These are phyloP conservation scores for Xenopus petersii DNA, from an alignment of 2,797 vertebrate genomes.

Conservation along the genomic window DNA sequence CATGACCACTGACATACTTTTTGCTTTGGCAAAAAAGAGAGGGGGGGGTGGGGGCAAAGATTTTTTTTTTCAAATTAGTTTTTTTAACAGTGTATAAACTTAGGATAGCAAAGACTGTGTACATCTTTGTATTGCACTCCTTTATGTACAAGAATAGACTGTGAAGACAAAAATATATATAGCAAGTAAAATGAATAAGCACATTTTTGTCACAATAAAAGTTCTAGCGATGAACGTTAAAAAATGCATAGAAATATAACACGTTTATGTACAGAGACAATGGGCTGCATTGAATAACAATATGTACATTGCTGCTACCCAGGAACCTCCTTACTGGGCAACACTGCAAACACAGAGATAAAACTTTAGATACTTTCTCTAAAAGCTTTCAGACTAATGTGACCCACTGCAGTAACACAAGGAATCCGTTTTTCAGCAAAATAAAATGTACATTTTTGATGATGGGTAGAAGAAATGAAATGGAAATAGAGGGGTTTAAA, in stretches of 20 bases:
- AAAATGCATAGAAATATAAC: slow-evolving; percentile 77
- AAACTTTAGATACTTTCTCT: neutral
- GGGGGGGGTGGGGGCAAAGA: neutral
- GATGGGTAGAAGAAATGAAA: neutral
- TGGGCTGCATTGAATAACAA: slow-evolving; percentile 60
- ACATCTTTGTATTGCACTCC: slow-evolving; percentile 93
- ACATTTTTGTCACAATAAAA: slow-evolving; percentile 66
- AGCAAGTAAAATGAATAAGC: slow-evolving; percentile 62
- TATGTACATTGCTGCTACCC: slow-evolving; percentile 62
- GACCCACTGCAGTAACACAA: neutral
- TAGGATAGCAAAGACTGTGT: slow-evolving; percentile 83
- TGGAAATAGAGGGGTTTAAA: neutral
- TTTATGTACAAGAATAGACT: slow-evolving; percentile 81
- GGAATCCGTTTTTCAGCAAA: neutral
- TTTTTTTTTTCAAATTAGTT: slow-evolving; percentile 54
- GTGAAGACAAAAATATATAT: slow-evolving; percentile 63
- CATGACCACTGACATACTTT: slow-evolving; percentile 71
- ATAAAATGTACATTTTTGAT: neutral
- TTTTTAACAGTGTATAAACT: slow-evolving; percentile 86
- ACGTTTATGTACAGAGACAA: slow-evolving; percentile 69
- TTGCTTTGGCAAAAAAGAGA: slow-evolving; percentile 88
- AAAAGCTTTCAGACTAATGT: slow-evolving; percentile 35
- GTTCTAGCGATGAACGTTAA: slow-evolving; percentile 67
- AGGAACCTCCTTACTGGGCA: slow-evolving; percentile 17
- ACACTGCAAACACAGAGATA: slow-evolving; percentile 22